Percentiles rank a stretch among this genome's conserved stretches.
phyloP scores from a whole-genome alignment of 2,888 invertebrate genomes.

The Polylopha cassiicola region DNA sequence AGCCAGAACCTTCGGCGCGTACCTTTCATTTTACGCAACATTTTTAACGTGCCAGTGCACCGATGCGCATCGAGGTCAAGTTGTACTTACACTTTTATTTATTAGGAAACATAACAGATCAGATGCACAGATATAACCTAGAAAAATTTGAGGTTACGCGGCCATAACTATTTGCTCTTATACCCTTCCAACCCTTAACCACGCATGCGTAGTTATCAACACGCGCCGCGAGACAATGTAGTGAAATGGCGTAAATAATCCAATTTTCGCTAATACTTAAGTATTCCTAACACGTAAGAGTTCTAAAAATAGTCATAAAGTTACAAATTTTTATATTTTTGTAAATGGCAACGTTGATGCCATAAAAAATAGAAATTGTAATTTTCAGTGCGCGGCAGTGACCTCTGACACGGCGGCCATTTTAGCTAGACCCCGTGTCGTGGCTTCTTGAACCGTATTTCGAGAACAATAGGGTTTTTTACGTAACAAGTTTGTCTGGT shows the following conservation, averaged over 20 bases:
- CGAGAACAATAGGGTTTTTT: conserved; percentile 8
- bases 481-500: conserved; percentile 41
- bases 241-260: conserved; percentile 51
- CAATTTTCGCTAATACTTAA: conserved; percentile 5
- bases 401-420: conserved; percentile 19
- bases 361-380: conserved; percentile 18
- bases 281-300: not conserved
- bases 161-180: conserved; percentile 27
- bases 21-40: conserved; percentile 55
- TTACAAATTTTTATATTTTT: not conserved
- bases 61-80: conserved; percentile 41
- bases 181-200: conserved; percentile 58
- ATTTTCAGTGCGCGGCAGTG: conserved; percentile 20
- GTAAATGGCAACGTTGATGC: not conserved
- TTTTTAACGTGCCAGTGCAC: conserved; percentile 25
- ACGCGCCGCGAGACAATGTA: conserved; percentile 27
- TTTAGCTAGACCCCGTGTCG: conserved; percentile 9
- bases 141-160: conserved; percentile 7
- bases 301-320: not conserved
- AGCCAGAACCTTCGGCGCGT: conserved; percentile 36
- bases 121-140: conserved; percentile 16
- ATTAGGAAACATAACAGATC: conserved; percentile 14
- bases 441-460: conserved; percentile 8
- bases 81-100: conserved; percentile 24
- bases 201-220: conserved; percentile 53